Percentiles rank a stretch among this genome's conserved stretches.
Conservation (phyloP, 1,140 invertebrate genomes). For the Sarcophaga bullata region DNA sequence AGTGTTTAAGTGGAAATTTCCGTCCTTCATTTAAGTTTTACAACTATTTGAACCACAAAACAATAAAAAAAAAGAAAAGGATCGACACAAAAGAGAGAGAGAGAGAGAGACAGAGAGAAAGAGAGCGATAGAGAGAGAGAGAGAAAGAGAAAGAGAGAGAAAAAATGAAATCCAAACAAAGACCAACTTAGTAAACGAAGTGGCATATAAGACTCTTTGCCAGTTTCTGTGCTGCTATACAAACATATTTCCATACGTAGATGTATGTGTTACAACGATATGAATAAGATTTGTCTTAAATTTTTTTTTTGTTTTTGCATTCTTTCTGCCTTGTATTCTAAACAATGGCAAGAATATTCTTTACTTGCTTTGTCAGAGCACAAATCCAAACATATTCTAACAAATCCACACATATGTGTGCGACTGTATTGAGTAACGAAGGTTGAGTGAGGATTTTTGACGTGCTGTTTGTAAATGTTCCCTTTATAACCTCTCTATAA, state of each 20-base stretch:
- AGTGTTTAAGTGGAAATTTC: conserved; percentile 34
- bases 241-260: background rate
- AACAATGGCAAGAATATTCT: background rate
- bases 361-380: background rate
- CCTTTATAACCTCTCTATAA: too few relatives aligned
- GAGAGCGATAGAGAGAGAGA: too few relatives aligned
- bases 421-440: background rate
- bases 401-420: background rate
- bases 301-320: background rate
- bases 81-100: background rate
- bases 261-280: too few relatives aligned
- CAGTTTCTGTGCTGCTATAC: background rate
- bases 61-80: background rate
- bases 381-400: background rate
- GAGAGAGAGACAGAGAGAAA: too few relatives aligned
- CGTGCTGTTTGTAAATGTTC: too few relatives aligned
- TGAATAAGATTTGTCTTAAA: too few relatives aligned
- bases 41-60: background rate
- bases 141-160: background rate
- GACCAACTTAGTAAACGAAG: background rate
- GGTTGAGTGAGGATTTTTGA: background rate
- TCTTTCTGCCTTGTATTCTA: background rate
- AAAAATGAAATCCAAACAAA: background rate
- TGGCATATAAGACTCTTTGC: background rate
- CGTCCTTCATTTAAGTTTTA: background rate